These are phyloP conservation scores for Nematolebias whitei DNA, from an alignment of 2,113 vertebrate genomes.

Conservation along the genomic window DNA sequence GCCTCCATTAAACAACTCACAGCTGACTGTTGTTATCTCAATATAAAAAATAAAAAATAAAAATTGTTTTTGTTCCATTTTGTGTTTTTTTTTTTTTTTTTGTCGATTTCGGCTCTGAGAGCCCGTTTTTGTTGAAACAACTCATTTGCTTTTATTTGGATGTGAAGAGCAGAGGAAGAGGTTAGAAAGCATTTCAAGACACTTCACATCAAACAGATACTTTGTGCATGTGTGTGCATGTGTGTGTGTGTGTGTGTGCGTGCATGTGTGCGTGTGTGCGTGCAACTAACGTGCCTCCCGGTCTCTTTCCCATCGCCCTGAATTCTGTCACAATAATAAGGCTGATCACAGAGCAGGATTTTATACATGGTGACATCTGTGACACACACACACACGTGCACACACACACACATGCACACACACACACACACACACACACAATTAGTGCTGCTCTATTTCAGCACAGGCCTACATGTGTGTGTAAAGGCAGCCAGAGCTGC, in stretches of 20 bases:
- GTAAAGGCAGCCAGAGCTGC: conserved; percentile 36
- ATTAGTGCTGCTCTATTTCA: conserved; percentile 76
- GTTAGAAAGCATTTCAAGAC: conserved; percentile 55
- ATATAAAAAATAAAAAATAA: not conserved
- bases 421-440: conserved; percentile 34
- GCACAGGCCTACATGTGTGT: conserved; percentile 29
- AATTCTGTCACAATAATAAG: conserved; percentile 77
- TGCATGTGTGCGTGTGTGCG: conserved; percentile 36
- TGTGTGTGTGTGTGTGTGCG: conserved; percentile 33
- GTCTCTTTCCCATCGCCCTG: conserved; percentile 48
- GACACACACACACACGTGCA: conserved; percentile 36
- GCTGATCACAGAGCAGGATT: conserved; percentile 63
- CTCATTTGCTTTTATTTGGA: conserved; percentile 23
- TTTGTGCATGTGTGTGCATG: conserved; percentile 17
- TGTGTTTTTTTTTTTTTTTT: no score
- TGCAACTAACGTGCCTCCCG: conserved; percentile 57
- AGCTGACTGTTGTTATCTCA: not conserved
- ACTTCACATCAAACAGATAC: conserved; percentile 55
- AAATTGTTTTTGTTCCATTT: not conserved
- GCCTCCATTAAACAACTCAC: not conserved
- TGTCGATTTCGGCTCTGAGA: not conserved
- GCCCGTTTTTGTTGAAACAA: not conserved
- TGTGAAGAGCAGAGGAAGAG: conserved; percentile 37
- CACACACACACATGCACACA: conserved; percentile 41
- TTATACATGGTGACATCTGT: conserved; percentile 70